A percentile compares a stretch with the other conserved stretches of the same genome.
These are phyloP conservation scores for Tenthredo amoena DNA, from an alignment of 2,888 invertebrate genomes.

Conservation along the genomic window DNA sequence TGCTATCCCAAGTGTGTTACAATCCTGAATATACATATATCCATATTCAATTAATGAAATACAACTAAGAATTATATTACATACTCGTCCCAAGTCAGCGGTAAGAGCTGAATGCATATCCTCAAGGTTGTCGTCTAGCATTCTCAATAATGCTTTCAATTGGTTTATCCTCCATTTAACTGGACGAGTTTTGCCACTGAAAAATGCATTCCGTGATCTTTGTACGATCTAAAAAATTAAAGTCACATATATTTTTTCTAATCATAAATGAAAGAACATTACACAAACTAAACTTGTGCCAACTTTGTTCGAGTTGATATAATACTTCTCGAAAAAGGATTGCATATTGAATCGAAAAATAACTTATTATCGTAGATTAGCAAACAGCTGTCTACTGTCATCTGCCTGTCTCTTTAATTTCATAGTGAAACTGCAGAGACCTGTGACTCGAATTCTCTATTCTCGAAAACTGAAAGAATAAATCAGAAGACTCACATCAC, in stretches of 20 bases:
- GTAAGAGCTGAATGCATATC: constrained; percentile 87
- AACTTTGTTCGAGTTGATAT: too few species aligned
- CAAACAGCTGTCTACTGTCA: too few species aligned
- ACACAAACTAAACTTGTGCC: background rate
- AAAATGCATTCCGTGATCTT: constrained; percentile 86
- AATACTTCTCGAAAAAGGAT: too few species aligned
- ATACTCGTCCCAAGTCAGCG: constrained; percentile 87
- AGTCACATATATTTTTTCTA: background rate
- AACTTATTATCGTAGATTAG: too few species aligned
- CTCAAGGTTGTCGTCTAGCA: constrained; percentile 90
- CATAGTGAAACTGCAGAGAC: background rate
- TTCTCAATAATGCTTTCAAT: constrained; percentile 85
- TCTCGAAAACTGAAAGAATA: background rate
- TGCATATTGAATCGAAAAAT: constrained; percentile 1
- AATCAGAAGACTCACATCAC: constrained; percentile 68
- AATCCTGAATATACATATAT: background rate
- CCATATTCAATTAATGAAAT: background rate
- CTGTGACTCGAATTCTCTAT: background rate
- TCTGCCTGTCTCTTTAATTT: background rate
- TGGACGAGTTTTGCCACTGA: constrained; percentile 88
- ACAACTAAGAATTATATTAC: background rate
- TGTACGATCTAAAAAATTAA: constrained; percentile 82
- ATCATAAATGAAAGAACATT: background rate
- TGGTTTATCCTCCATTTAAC: constrained; percentile 91
- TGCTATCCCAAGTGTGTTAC: background rate